Conservation (phyloP, 2,888 invertebrate species). For the Pterostichus madidus region DNA sequence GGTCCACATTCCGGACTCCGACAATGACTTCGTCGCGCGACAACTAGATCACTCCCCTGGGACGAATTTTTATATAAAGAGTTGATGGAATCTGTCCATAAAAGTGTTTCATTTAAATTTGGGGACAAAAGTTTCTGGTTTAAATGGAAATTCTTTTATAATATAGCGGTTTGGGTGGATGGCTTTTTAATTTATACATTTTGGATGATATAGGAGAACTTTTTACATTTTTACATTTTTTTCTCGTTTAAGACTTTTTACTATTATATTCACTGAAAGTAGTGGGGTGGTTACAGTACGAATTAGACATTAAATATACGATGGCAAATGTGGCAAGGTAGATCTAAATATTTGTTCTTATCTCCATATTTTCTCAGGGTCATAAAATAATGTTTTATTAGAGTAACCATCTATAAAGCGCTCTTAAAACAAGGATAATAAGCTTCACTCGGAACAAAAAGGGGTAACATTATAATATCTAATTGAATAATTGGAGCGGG, state of each 20-base stretch:
- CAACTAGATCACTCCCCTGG: neutral
- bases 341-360: too few relatives aligned
- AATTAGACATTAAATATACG: too few relatives aligned
- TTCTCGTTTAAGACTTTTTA: neutral
- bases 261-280: neutral
- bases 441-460: too few relatives aligned
- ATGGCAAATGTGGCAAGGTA: too few relatives aligned
- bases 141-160: constrained; percentile 48
- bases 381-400: too few relatives aligned
- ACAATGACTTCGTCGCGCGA: neutral
- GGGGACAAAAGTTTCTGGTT: constrained; percentile 42
- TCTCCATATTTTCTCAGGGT: too few relatives aligned
- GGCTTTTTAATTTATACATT: constrained; percentile 28
- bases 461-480: neutral
- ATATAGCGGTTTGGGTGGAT: constrained; percentile 16
- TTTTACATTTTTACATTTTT: neutral
- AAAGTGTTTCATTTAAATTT: constrained; percentile 46
- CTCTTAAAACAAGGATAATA: too few relatives aligned
- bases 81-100: constrained; percentile 44
- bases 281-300: too few relatives aligned
- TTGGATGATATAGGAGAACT: constrained; percentile 10
- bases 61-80: constrained; percentile 42
- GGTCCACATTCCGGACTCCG: too few relatives aligned
- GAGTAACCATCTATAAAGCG: too few relatives aligned
- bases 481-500: constrained; percentile 23